phyloP scores from a whole-genome alignment of 2,113 vertebrate genomes.

The Reinhardtius hippoglossoides region DNA sequence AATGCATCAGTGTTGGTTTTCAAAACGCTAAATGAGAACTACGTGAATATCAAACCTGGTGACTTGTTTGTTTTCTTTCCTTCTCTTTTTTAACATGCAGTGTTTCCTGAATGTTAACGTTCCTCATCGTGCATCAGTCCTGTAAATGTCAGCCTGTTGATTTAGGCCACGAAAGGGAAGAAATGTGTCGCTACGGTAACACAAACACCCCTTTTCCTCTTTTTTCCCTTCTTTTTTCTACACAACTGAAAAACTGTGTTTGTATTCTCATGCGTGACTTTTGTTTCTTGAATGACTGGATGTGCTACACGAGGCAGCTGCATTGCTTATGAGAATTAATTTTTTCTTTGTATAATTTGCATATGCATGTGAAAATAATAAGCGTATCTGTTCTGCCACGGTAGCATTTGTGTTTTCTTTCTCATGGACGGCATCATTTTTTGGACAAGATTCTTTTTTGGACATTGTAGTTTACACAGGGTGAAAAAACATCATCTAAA shows the following conservation, averaged over 20 bases:
- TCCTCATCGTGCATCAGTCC: constrained; percentile 17
- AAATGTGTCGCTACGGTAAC: constrained; percentile 2
- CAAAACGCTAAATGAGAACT: neutral
- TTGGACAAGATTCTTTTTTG: constrained; percentile 18
- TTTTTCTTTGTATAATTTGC: constrained; percentile 48
- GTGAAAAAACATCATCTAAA: constrained; percentile 10
- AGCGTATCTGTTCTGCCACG: constrained; percentile 19
- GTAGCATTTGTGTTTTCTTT: constrained; percentile 20
- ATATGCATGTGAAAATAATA: constrained; percentile 49
- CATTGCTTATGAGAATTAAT: constrained; percentile 16
- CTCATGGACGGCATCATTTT: neutral
- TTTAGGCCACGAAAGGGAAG: constrained; percentile 57
- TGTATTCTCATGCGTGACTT: constrained; percentile 26
- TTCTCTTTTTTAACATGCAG: constrained; percentile 8
- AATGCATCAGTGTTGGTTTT: neutral
- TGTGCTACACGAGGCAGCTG: constrained; percentile 54
- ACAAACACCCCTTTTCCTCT: neutral
- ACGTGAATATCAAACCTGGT: neutral
- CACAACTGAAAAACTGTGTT: constrained; percentile 31
- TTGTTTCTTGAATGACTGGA: constrained; percentile 21
- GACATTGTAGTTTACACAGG: constrained; percentile 48
- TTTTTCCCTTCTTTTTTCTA: neutral
- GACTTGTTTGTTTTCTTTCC: neutral
- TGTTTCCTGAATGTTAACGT: neutral
- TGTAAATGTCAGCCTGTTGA: constrained; percentile 32